These are phyloP conservation scores for Chamaea fasciata DNA, from an alignment of 2,113 vertebrate genomes.

Conservation along the genomic window DNA sequence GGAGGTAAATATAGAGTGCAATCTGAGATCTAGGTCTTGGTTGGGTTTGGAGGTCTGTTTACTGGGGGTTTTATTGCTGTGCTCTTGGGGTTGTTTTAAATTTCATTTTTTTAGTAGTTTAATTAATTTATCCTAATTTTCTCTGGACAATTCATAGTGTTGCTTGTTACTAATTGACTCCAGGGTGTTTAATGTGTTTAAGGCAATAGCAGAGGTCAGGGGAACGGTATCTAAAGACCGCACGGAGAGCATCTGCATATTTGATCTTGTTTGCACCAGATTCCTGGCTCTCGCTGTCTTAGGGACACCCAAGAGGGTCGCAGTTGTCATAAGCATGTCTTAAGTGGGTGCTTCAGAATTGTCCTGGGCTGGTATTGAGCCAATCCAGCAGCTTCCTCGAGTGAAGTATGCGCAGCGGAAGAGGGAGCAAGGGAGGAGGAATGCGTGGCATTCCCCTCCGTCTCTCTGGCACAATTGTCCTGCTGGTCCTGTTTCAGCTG, in stretches of 20 bases:
- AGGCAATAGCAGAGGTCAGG: background rate
- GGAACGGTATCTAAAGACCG: background rate
- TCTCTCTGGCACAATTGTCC: background rate
- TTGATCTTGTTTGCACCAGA: background rate
- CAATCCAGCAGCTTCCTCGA: background rate
- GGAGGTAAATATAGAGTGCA: constrained; percentile 32
- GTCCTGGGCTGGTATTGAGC: background rate
- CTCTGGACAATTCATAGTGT: background rate
- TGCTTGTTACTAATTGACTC: background rate
- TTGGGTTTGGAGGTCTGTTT: background rate
- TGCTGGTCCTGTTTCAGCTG: background rate
- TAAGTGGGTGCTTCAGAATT: background rate
- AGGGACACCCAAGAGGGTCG: background rate
- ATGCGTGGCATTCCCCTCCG: background rate
- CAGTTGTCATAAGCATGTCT: constrained; percentile 27
- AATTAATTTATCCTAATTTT: background rate
- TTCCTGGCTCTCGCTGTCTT: background rate
- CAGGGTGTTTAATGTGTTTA: background rate
- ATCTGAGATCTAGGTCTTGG: background rate
- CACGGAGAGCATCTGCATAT: background rate
- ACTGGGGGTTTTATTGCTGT: background rate
- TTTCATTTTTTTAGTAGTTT: background rate
- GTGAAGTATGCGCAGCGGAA: background rate
- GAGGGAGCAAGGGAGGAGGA: background rate
- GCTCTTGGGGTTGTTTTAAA: background rate